These are phyloP conservation scores for Branchellion lobata DNA, from an alignment of 2,888 invertebrate genomes.

Conservation along the genomic window DNA sequence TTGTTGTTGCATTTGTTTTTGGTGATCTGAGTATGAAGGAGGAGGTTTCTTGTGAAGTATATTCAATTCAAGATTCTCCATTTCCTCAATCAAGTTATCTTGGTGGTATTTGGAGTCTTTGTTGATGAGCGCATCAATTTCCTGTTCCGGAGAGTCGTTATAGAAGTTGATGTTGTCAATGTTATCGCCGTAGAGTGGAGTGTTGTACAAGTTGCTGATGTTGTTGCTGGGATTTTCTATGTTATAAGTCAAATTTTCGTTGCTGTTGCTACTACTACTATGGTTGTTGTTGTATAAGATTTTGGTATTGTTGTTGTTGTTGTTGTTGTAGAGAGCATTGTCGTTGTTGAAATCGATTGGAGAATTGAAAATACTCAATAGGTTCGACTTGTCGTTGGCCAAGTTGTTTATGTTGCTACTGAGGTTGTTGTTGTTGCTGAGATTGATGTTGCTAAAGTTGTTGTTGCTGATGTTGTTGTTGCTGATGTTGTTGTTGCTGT, in stretches of 20 bases:
- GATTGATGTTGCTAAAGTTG: not conserved
- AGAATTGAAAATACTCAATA: not conserved
- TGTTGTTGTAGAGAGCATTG: no score
- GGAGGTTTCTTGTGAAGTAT: not conserved
- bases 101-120: slow-evolving; percentile 1
- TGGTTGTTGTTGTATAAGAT: no score
- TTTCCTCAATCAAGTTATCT: not conserved
- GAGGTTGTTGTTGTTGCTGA: not conserved
- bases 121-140: not conserved
- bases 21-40: slow-evolving; percentile 1
- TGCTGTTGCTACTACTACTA: no score
- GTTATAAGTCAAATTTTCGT: no score
- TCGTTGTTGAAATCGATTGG: not conserved
- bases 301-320: no score
- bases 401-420: not conserved
- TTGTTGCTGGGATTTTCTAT: no score
- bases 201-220: no score
- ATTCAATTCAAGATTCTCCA: not conserved
- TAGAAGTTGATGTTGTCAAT: not conserved
- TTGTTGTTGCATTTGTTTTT: not conserved
- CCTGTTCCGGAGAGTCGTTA: not conserved
- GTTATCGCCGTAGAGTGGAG: not conserved
- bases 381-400: not conserved
- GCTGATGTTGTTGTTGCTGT: not conserved
- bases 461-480: not conserved